Evolutionary conservation across 2,113 vertebrate genomes (phyloP).

Genomic region (Centropus bengalensis): DNA sequence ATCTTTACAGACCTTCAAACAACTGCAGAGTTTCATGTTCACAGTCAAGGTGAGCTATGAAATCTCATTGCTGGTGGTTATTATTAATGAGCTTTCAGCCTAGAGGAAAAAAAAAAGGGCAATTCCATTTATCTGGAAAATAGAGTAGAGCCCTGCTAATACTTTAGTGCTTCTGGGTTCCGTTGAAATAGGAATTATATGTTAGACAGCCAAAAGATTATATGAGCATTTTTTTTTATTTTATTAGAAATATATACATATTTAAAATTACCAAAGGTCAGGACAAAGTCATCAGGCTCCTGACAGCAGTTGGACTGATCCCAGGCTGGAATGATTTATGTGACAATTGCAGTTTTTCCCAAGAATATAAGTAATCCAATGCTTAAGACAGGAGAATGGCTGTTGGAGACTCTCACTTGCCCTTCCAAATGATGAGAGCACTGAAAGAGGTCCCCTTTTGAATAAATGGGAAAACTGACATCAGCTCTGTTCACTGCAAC

Average conservation of each 20-base stretch:
- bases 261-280: not conserved
- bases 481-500: not conserved
- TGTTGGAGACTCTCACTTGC: not conserved
- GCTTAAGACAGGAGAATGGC: not conserved
- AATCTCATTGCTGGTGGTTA: not conserved
- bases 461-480: not conserved
- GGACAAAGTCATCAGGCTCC: not conserved
- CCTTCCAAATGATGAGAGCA: not conserved
- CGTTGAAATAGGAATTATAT: not conserved
- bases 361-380: not conserved
- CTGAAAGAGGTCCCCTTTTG: not conserved
- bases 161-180: not conserved
- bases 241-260: not conserved
- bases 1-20: not conserved
- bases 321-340: not conserved
- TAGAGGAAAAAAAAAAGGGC: not conserved
- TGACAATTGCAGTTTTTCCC: not conserved
- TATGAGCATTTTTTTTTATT: not conserved
- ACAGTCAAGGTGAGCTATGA: constrained; percentile 1
- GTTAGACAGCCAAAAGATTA: not conserved
- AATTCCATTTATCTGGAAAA: constrained; percentile 28
- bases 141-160: not conserved
- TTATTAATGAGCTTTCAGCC: constrained; percentile 6
- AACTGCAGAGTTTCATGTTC: not conserved
- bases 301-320: not conserved